phyloP scores from a whole-genome alignment of 2,888 invertebrate species.

The Pheosia tremula region DNA sequence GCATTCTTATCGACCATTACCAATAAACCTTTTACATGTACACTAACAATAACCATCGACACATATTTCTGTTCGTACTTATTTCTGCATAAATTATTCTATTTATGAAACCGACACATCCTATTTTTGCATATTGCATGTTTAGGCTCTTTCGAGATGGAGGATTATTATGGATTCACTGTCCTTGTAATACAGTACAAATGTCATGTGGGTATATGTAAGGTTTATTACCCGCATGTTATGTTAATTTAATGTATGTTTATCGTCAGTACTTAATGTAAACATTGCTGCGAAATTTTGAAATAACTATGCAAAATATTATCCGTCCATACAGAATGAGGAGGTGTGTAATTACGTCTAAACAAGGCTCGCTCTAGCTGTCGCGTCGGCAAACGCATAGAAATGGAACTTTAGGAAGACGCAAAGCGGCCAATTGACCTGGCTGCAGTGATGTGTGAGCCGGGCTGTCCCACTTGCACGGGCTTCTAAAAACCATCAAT shows the following conservation, averaged over 20 bases:
- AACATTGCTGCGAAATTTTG: constrained; percentile 55
- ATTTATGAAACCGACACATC: constrained; percentile 36
- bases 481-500: constrained; percentile 78
- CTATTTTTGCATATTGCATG: constrained; percentile 42
- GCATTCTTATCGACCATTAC: constrained; percentile 61
- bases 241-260: constrained; percentile 65
- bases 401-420: constrained; percentile 46
- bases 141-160: constrained; percentile 43
- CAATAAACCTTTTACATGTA: constrained; percentile 48
- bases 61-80: constrained; percentile 18
- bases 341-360: constrained; percentile 42
- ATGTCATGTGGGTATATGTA: constrained; percentile 69
- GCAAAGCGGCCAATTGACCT: constrained; percentile 67
- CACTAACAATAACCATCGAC: constrained; percentile 27
- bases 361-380: constrained; percentile 45
- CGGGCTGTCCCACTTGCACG: constrained; percentile 69
- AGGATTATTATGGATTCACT: constrained; percentile 51
- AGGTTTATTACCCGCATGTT: constrained; percentile 73
- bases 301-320: constrained; percentile 52
- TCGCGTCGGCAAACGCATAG: constrained; percentile 48
- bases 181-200: constrained; percentile 64
- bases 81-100: constrained; percentile 31
- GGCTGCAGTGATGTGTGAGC: constrained; percentile 62
- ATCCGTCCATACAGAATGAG: constrained; percentile 36
- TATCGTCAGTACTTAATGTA: constrained; percentile 54